Base-by-base conservation (phyloP, 2,113 vertebrate genomes). In the Ptychochromis oligacanthus region DNA sequence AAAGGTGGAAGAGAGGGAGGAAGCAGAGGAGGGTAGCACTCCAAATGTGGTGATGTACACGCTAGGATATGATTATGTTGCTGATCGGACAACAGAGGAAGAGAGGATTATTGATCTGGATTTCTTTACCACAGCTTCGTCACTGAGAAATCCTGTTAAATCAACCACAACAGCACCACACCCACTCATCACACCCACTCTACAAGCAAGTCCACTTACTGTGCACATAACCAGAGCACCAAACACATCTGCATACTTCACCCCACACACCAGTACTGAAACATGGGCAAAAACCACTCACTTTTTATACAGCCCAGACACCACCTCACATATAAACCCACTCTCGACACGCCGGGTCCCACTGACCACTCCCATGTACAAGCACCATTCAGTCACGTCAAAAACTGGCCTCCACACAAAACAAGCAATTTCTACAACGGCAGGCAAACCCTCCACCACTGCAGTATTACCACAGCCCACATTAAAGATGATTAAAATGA, bases 1-100 rank as follows among this genome's bases (percentile, higher is more conserved):
- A 28, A 75, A 70, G 14, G 75, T 65, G 4, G 77, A 87, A 2
- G 46, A 88, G 28, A 13, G 2, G 20, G 84, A 86, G 18, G 84
- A 89, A 52, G 88, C 81, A 57, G 93, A 95, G 78, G 94, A 95
- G 31, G 95, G 95, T 36, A 96, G 95, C 22, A 94, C 94, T 2
- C 59, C 92, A 10, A 87, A 93, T 58, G 65, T 82, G 49, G 36
- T 46, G 46, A 70, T 74, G 75, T 89, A 93, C 60, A 93, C 92
- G 17, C 92, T 89, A 11, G 93, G 93, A 55, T 94, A 95, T 65
- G 94, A 96, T 87, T 94, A 96, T 61, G 85, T 95, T 56, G 89
- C 89, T 28, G 93, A 95, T 1, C 81, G 75, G 57, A 75, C 81
- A 2, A 62, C 58, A n/a, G 88, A 85, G n/a, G 90, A 90, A 24